Conservation (phyloP, 2,888 invertebrate species). For the Hoplodrina ambigua region DNA sequence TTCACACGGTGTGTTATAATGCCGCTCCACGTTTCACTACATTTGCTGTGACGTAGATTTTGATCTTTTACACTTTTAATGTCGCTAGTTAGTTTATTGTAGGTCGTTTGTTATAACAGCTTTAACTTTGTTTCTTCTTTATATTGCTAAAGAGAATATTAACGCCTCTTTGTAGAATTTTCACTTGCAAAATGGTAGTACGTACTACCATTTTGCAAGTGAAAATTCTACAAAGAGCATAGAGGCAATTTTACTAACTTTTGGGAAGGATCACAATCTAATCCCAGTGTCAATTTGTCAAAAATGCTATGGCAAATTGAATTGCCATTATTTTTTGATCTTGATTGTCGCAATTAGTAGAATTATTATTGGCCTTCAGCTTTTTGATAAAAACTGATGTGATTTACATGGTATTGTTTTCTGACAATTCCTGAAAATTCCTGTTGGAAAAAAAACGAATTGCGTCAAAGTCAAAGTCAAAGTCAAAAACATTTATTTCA, state of each 20-base stretch:
- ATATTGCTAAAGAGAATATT: conserved; percentile 4
- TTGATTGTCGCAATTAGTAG: too few relatives aligned
- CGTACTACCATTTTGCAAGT: neutral
- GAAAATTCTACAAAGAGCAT: neutral
- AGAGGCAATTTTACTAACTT: too few relatives aligned
- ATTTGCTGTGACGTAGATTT: conserved; percentile 76
- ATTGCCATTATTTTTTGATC: too few relatives aligned
- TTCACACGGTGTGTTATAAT: conserved; percentile 80
- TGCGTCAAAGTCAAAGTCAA: too few relatives aligned
- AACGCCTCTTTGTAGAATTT: neutral
- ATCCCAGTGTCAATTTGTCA: too few relatives aligned
- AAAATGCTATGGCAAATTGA: too few relatives aligned
- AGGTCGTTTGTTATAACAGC: conserved; percentile 14
- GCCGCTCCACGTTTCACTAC: conserved; percentile 75
- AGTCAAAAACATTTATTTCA: too few relatives aligned
- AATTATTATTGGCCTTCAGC: too few relatives aligned
- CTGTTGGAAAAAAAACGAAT: neutral
- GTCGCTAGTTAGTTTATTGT: conserved; percentile 56
- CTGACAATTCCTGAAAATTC: neutral
- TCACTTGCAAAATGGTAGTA: neutral
- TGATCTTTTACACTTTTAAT: conserved; percentile 69
- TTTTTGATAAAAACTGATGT: too few relatives aligned
- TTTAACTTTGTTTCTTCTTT: conserved; percentile 24
- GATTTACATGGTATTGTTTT: neutral
- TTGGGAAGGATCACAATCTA: too few relatives aligned